Percentiles rank a stretch among this genome's conserved stretches.
phyloP scores from a whole-genome alignment of 2,113 vertebrate species.

The Ptilonorhynchus violaceus region DNA sequence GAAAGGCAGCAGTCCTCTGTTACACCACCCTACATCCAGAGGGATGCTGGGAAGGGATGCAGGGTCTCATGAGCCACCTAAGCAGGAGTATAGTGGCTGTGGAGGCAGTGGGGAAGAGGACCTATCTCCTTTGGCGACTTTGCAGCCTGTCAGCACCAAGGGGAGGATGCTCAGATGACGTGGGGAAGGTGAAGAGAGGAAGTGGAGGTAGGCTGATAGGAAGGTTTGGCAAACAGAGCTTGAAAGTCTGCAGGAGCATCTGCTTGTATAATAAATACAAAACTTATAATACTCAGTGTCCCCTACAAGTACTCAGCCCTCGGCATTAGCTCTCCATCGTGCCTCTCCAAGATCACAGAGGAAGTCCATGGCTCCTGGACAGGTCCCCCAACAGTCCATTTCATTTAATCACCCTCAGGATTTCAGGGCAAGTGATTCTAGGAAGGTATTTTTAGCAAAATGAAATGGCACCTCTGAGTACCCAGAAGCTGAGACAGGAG shows the following conservation, averaged over 20 bases:
- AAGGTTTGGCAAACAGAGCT: background rate
- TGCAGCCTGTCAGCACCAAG: background rate
- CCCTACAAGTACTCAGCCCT: too few relatives aligned
- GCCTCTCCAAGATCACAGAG: background rate
- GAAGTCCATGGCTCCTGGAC: background rate
- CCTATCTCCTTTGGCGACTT: background rate
- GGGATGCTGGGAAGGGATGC: background rate
- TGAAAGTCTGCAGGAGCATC: background rate
- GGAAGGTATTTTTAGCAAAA: background rate
- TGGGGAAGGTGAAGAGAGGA: background rate
- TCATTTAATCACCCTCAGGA: background rate
- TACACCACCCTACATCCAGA: background rate
- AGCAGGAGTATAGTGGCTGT: background rate
- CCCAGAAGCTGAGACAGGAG: background rate
- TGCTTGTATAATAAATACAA: background rate
- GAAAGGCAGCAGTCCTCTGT: background rate
- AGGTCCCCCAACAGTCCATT: background rate
- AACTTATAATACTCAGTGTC: background rate
- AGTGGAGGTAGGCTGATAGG: background rate
- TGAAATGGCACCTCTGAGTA: background rate
- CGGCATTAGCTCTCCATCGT: background rate
- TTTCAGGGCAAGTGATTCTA: background rate
- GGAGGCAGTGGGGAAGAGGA: background rate
- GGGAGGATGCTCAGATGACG: background rate
- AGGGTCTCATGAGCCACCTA: background rate